phyloP scores from a whole-genome alignment of 2,113 vertebrate species.

The Trinectes maculatus region DNA sequence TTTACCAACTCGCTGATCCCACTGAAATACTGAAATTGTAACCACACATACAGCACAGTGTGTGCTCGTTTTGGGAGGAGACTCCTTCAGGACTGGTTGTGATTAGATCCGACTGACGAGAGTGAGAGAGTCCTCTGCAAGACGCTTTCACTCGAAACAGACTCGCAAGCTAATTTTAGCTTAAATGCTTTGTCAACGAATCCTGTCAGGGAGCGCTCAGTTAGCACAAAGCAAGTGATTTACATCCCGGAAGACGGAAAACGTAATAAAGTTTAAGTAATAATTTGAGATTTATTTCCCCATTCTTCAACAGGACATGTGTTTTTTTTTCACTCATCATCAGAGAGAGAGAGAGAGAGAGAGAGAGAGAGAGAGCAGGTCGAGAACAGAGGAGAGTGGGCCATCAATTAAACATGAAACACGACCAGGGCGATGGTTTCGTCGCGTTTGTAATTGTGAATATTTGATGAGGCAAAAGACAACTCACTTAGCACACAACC shows the following conservation, averaged over 20 bases:
- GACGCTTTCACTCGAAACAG: not conserved
- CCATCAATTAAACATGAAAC: constrained; percentile 75
- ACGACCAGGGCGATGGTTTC: constrained; percentile 69
- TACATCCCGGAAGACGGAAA: not conserved
- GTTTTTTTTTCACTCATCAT: too few relatives aligned
- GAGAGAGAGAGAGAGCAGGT: constrained; percentile 20
- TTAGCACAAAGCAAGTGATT: not conserved
- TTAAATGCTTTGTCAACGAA: not conserved
- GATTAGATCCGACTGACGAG: not conserved
- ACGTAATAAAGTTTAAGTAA: too few relatives aligned
- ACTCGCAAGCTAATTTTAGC: not conserved
- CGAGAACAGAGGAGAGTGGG: constrained; percentile 4
- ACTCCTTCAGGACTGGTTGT: not conserved
- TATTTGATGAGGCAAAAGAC: constrained; percentile 77
- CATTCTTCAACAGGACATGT: too few relatives aligned
- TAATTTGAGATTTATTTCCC: too few relatives aligned
- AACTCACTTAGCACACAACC: constrained; percentile 69
- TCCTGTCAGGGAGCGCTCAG: not conserved
- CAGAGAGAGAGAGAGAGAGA: too few relatives aligned
- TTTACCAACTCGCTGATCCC: too few relatives aligned
- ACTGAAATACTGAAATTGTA: too few relatives aligned
- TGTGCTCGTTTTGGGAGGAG: too few relatives aligned
- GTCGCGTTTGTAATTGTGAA: constrained; percentile 79
- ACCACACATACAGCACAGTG: too few relatives aligned
- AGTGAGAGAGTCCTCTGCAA: not conserved